Percentiles rank a stretch among this genome's conserved stretches.
These are phyloP conservation scores for Dolichomitus sp. DNA, from an alignment of 2,888 invertebrate species.

Conservation along the genomic window DNA sequence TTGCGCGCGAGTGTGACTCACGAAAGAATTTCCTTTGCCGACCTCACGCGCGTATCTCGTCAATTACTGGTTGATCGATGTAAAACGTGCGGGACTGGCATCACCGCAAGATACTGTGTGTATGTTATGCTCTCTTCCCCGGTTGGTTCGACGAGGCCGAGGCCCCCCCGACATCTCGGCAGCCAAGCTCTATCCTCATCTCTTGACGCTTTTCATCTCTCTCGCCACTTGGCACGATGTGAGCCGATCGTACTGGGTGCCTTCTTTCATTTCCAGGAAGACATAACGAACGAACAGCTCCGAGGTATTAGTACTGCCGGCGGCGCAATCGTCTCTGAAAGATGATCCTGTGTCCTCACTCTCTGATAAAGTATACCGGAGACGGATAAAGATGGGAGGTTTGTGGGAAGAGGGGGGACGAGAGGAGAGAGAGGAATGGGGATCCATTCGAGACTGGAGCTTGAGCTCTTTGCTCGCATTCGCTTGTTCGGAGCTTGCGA, in stretches of 20 bases:
- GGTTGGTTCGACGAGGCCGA: slow-evolving; percentile 50
- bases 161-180: slow-evolving; percentile 50
- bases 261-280: slow-evolving; percentile 67
- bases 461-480: slow-evolving; percentile 51
- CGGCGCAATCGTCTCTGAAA: slow-evolving; percentile 43
- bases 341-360: slow-evolving; percentile 54
- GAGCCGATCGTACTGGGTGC: slow-evolving; percentile 48
- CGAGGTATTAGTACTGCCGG: slow-evolving; percentile 56
- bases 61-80: slow-evolving; percentile 69
- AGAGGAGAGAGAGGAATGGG: neutral
- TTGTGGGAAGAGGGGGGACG: slow-evolving; percentile 11
- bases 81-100: slow-evolving; percentile 67
- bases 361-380: slow-evolving; percentile 60
- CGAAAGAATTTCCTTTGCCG: slow-evolving; percentile 67
- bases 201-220: slow-evolving; percentile 32
- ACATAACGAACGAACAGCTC: slow-evolving; percentile 60
- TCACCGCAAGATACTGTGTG: slow-evolving; percentile 47
- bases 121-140: slow-evolving; percentile 25
- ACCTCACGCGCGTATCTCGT: slow-evolving; percentile 68
- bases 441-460: neutral
- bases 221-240: slow-evolving; percentile 29
- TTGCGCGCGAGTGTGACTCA: slow-evolving; percentile 61
- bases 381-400: slow-evolving; percentile 49
- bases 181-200: slow-evolving; percentile 43
- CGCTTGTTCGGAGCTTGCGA: slow-evolving; percentile 18